Percentiles rank a stretch among this genome's conserved stretches.
phyloP scores from a whole-genome alignment of 2,888 invertebrate genomes.

The Vanessa cardui region DNA sequence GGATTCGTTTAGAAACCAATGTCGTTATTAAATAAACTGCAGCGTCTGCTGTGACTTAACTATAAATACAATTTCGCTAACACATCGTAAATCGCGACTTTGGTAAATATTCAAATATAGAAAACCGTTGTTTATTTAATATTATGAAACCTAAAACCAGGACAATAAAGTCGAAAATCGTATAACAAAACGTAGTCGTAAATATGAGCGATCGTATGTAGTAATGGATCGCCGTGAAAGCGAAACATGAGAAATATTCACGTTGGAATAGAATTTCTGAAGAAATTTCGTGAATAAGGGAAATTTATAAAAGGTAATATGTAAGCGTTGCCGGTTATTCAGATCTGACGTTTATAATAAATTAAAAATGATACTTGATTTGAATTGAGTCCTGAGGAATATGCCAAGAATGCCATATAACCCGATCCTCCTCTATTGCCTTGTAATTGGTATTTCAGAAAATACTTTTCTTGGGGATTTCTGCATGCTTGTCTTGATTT shows the following conservation, averaged over 20 bases:
- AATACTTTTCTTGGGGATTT: too few relatives aligned
- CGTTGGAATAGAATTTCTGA: constrained; percentile 21
- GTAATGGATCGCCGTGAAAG: constrained; percentile 32
- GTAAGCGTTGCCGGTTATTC: not conserved
- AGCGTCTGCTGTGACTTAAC: constrained; percentile 20
- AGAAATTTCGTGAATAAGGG: constrained; percentile 16
- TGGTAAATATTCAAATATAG: constrained; percentile 23
- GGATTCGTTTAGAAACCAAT: not conserved
- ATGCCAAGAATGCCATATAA: too few relatives aligned
- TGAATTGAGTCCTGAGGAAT: too few relatives aligned
- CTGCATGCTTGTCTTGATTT: too few relatives aligned
- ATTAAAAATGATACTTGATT: not conserved
- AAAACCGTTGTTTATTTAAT: constrained; percentile 7
- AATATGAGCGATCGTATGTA: constrained; percentile 23
- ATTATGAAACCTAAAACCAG: not conserved
- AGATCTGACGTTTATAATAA: not conserved
- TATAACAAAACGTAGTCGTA: constrained; percentile 11
- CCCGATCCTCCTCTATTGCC: too few relatives aligned
- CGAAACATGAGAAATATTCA: constrained; percentile 30
- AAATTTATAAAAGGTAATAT: constrained; percentile 14
- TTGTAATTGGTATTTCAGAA: too few relatives aligned
- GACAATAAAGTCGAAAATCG: constrained; percentile 23
- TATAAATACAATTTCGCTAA: constrained; percentile 19
- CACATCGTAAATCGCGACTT: constrained; percentile 26
- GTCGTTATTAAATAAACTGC: constrained; percentile 11